Base-by-base conservation (phyloP, 35 echinoderm and acorn worm genomes). In the Anneissia japonica region DNA sequence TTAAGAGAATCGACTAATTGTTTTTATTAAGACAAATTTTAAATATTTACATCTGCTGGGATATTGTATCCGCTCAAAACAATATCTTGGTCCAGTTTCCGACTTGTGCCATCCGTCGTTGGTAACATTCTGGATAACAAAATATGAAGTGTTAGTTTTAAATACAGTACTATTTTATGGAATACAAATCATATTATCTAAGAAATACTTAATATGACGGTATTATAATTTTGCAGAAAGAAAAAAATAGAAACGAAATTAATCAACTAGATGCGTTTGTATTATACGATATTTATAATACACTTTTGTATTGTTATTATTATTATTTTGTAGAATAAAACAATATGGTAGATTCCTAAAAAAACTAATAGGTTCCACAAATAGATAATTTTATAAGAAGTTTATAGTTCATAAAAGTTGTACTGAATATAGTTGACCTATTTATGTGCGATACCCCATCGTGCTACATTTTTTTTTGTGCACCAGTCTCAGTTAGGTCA, bases 91-190 rank as follows among this genome's bases (percentile, higher is more conserved):
- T 89, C 86, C 16, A 89, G 64, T 45, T 91, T 89, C 37, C 95
- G 86, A 32, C 84, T 93, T 43, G 95, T 97, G 14, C 95, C 91
- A 82, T 97, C 95, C n/a, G 91, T 83, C 0, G 91, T 90, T 73
- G 91, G 95, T 36, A 89, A 91, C 41, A 93, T 38, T 81, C 94
- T 97, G 90, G 35, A 73, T 10, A 39, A 26, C 33, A 46, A 80
- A 36, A 56, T 10, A 30, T 32, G 0, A 56, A 21, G 4, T 43
- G 40, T 43, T 43, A 43, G 40, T 64, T 64, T 19, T 3, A 64
- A 64, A 12, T 64, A 6, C 51, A 12, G 2, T 64, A 16, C 4
- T 6, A 43, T 6, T 43, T 43, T 6, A 43, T 6, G 40, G 14
- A n/a, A n/a, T n/a, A n/a, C n/a, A n/a, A n/a, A n/a, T n/a, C n/a